These are phyloP conservation scores for Pleuronectes platessa DNA, from an alignment of 2,113 vertebrate species.

Conservation along the genomic window DNA sequence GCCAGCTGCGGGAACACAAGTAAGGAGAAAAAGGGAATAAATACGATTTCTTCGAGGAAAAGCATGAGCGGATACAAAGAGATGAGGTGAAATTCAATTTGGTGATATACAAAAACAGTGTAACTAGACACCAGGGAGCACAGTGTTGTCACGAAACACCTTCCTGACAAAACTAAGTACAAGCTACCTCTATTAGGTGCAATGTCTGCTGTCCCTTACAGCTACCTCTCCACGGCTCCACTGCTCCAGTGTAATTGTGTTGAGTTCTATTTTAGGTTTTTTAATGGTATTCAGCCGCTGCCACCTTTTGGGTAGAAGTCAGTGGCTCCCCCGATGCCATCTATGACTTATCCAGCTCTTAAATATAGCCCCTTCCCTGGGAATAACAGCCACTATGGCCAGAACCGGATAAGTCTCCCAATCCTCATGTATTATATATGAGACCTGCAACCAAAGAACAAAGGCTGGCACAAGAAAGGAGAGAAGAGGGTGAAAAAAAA, in stretches of 20 bases:
- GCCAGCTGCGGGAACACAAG: slow-evolving; percentile 86
- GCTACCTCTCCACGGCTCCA: background rate
- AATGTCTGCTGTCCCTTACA: slow-evolving; percentile 31
- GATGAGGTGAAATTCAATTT: slow-evolving; percentile 4
- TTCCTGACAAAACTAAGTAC: slow-evolving; percentile 38
- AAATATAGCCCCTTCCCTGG: slow-evolving; percentile 74
- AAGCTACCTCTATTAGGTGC: slow-evolving; percentile 22
- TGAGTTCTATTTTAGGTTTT: slow-evolving; percentile 58
- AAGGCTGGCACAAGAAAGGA: slow-evolving; percentile 68
- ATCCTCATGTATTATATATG: slow-evolving; percentile 81
- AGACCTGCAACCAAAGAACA: slow-evolving; percentile 79
- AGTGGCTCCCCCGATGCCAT: slow-evolving; percentile 55
- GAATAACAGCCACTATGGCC: slow-evolving; percentile 67
- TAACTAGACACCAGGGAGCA: slow-evolving; percentile 50
- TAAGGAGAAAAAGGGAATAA: background rate
- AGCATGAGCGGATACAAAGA: slow-evolving; percentile 8
- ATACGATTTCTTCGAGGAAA: slow-evolving; percentile 5
- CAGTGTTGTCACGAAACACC: slow-evolving; percentile 15
- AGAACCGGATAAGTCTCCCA: slow-evolving; percentile 69
- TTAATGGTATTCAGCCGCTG: slow-evolving; percentile 62
- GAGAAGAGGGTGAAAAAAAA: slow-evolving; percentile 14
- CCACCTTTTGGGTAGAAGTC: slow-evolving; percentile 67
- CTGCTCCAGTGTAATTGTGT: slow-evolving; percentile 37
- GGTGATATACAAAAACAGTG: slow-evolving; percentile 22
- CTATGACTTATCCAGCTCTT: slow-evolving; percentile 70